A percentile compares a stretch with the other conserved stretches of the same genome.
These are phyloP conservation scores for Botia kubotai DNA, from an alignment of 2,797 vertebrate genomes.

Conservation along the genomic window DNA sequence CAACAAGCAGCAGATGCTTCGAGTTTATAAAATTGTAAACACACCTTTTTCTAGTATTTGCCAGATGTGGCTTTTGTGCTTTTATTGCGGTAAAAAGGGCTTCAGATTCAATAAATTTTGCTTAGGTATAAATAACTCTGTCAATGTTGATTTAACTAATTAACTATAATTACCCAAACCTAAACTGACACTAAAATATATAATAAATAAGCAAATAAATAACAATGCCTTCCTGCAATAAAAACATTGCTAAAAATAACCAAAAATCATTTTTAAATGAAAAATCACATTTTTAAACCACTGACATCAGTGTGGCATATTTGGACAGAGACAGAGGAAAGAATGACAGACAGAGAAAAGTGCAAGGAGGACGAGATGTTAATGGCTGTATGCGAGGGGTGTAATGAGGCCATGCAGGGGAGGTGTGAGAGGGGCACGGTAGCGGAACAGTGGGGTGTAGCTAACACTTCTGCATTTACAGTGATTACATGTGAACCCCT, in stretches of 20 bases:
- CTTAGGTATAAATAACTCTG: not conserved
- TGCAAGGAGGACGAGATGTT: slow-evolving; percentile 70
- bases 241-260: not conserved
- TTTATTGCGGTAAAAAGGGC: not conserved
- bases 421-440: slow-evolving; percentile 64
- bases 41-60: not conserved
- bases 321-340: not conserved
- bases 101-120: not conserved
- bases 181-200: not conserved
- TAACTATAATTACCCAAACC: not conserved
- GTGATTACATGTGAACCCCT: slow-evolving; percentile 83
- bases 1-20: slow-evolving; percentile 17
- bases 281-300: not conserved
- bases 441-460: slow-evolving; percentile 43
- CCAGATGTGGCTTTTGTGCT: not conserved
- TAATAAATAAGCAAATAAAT: not conserved
- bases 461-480: slow-evolving; percentile 55
- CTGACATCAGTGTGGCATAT: not conserved
- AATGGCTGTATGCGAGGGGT: slow-evolving; percentile 78
- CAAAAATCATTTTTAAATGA: not conserved
- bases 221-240: not conserved
- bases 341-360: slow-evolving; percentile 43
- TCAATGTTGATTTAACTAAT: not conserved
- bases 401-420: slow-evolving; percentile 79
- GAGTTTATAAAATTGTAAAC: slow-evolving; percentile 18